A percentile compares a stretch with the other conserved stretches of the same genome.
Evolutionary conservation across 1,140 invertebrate species (phyloP).

Genomic region (Bilobella aurantiaca): DNA sequence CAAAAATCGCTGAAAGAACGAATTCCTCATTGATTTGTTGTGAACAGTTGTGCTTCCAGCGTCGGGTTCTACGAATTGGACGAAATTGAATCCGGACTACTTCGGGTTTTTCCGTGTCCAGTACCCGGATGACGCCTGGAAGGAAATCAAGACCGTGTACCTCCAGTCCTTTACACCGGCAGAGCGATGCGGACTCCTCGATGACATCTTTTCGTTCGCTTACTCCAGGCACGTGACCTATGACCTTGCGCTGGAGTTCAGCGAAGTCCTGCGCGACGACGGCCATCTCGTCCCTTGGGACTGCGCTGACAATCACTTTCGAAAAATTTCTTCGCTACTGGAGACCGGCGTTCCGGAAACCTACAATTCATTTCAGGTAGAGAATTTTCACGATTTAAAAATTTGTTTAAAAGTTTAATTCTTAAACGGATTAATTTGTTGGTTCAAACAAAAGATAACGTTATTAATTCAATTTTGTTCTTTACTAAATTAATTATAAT

Average conservation of each 20-base stretch:
- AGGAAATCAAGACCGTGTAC: slow-evolving; percentile 10
- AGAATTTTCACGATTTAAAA: background rate
- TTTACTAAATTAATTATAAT: background rate
- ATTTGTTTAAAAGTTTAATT: background rate
- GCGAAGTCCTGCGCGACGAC: slow-evolving; percentile 40
- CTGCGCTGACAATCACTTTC: slow-evolving; percentile 22
- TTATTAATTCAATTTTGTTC: no score
- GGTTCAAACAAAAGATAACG: no score
- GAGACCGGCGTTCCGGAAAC: background rate
- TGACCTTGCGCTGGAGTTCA: slow-evolving; percentile 39
- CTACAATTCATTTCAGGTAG: slow-evolving; percentile 12
- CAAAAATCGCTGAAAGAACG: no score
- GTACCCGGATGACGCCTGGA: slow-evolving; percentile 44
- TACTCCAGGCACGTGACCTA: slow-evolving; percentile 18
- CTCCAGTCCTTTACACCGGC: slow-evolving; percentile 10
- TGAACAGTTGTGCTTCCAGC: background rate
- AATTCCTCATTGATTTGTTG: no score
- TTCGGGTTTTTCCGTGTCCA: slow-evolving; percentile 81
- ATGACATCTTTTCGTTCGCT: slow-evolving; percentile 30
- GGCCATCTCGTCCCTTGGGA: slow-evolving; percentile 41
- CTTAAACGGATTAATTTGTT: background rate
- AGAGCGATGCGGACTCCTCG: slow-evolving; percentile 28
- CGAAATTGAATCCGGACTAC: slow-evolving; percentile 78
- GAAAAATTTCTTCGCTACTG: slow-evolving; percentile 16
- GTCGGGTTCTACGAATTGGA: slow-evolving; percentile 46